Evolutionary conservation across 2,797 vertebrate species (phyloP).

Genomic region (Siniperca obscura): DNA sequence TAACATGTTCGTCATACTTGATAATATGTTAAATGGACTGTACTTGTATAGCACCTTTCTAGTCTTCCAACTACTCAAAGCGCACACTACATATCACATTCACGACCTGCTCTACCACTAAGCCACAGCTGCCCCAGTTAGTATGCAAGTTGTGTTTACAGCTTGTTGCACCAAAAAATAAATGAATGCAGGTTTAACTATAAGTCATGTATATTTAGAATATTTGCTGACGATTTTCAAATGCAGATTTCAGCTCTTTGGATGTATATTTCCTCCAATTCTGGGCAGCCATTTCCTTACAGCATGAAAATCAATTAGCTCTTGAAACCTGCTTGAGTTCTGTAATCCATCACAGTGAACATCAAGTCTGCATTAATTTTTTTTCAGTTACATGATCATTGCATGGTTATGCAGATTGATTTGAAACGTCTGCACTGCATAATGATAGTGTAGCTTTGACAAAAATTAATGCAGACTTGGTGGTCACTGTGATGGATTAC

Average conservation of each 20-base stretch:
- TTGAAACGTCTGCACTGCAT: constrained; percentile 28
- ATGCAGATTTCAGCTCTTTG: neutral
- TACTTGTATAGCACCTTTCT: too few relatives aligned
- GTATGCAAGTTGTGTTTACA: neutral
- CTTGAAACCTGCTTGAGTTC: constrained; percentile 24
- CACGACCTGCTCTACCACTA: too few relatives aligned
- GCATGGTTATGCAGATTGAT: constrained; percentile 21
- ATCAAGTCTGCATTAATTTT: constrained; percentile 16
- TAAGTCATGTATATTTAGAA: neutral
- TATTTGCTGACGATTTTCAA: neutral
- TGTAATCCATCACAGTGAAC: constrained; percentile 37
- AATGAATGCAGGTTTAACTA: neutral
- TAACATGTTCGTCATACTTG: neutral
- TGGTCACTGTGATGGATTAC: constrained; percentile 34
- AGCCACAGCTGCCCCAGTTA: too few relatives aligned
- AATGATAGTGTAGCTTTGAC: constrained; percentile 25
- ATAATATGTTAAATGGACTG: neutral
- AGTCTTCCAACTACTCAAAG: too few relatives aligned
- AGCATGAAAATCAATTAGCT: constrained; percentile 24
- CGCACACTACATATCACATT: too few relatives aligned
- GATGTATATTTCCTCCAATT: neutral
- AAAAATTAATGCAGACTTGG: constrained; percentile 7
- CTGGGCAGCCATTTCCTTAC: neutral
- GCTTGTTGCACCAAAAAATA: neutral
- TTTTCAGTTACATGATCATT: constrained; percentile 34